Evolutionary conservation across 2,888 invertebrate species (phyloP), one percentile per base, ranked within the genome.

Genomic region (Nycteola revayana): DNA sequence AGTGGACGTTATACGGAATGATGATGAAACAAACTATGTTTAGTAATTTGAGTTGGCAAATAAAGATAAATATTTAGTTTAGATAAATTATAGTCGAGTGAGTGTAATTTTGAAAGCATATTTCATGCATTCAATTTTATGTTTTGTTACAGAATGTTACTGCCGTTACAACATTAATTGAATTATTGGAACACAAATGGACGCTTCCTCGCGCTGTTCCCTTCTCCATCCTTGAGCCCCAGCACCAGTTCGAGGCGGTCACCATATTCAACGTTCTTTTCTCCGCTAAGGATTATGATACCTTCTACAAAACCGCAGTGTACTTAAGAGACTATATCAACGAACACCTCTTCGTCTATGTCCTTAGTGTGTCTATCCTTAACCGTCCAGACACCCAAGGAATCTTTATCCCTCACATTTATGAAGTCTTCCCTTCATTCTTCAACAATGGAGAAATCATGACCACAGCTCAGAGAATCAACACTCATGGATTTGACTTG

Each of bases 341-440:
- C 70, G 93, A 94, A 72, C 91, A 90, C 32, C 84, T 94, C 63
- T 95, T 91, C 69, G 85, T 92, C 25, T 93, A 94, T 54, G 91
- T 93, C 2, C 71, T 93, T 32, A 90, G 90, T 38, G 78, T 90
- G 10, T 93, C 92, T 7, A 83, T 93, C 7, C 71, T 92, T 21
- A 92, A 92, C 53, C 91, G 93, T 18, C 75, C 75, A 4, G 93
- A 94, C 45, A 91, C 91, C 36, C 89, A 91, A 57, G 92, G 91
- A 11, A 75, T 94, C 32, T 80, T 92, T 23, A 75, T 94, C 6
- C 94, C 95, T 8, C 91, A 94, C 28, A 85, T 92, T 33, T 93
- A 94, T 62, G 95, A 95, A 75, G 85, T 94, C 43, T 90, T 92
- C 70, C 95, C 95, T 0, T 91, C 93, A 50, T 90, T 90, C 75